phyloP scores from a whole-genome alignment of 2,113 vertebrate genomes.

The Microtus oregoni region DNA sequence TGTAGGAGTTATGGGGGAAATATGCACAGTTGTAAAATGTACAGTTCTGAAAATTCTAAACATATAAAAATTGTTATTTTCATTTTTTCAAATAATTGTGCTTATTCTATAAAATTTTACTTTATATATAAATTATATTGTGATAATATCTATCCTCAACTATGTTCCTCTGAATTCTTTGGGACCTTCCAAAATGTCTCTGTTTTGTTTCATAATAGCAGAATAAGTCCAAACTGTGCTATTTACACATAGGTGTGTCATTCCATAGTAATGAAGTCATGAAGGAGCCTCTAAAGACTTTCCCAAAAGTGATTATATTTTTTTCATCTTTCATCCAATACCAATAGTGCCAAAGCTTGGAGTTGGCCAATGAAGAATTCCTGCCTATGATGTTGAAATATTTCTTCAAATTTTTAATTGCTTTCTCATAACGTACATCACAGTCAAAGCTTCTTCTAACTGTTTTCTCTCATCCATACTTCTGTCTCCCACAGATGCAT shows the following conservation, averaged over 20 bases:
- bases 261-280: no score
- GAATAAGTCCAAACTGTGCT: neutral
- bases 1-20: neutral
- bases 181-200: neutral
- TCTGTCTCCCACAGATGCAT: no score
- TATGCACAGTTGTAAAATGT: neutral
- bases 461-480: no score
- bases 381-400: neutral
- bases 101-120: no score
- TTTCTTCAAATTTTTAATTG: neutral
- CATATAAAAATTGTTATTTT: no score
- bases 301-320: neutral
- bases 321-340: neutral
- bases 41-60: neutral
- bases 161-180: no score
- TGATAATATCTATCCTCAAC: neutral
- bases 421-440: no score
- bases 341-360: neutral
- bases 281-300: neutral
- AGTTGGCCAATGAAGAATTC: rapidly evolving
- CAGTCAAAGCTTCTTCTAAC: no score
- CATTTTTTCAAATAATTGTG: no score
- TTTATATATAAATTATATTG: neutral
- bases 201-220: neutral
- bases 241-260: no score